Percentiles rank a stretch among this genome's conserved stretches.
Evolutionary conservation across 2,797 vertebrate species (phyloP).

Genomic region (Decapterus maruadsi): DNA sequence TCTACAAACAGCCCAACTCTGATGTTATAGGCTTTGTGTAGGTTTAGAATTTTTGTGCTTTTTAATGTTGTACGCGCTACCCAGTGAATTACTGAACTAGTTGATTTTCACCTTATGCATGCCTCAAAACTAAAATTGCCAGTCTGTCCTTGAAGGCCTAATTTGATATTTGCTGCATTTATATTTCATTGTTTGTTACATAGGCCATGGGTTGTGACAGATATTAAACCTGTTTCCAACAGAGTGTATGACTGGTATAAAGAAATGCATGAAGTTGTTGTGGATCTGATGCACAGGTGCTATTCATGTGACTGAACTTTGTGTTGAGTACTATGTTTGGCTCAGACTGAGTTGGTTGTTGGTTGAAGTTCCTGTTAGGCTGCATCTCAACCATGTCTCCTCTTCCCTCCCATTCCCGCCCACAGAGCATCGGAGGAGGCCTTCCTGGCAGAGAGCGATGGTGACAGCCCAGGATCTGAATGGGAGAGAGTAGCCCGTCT

Average conservation of each 20-base stretch:
- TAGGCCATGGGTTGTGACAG: neutral
- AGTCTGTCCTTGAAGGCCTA: conserved; percentile 8
- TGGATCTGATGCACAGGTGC: conserved; percentile 27
- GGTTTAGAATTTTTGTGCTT: conserved; percentile 84
- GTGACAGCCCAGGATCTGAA: conserved; percentile 91
- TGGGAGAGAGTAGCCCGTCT: conserved; percentile 98
- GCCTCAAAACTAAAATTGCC: conserved; percentile 32
- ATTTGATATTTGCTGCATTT: conserved; percentile 11
- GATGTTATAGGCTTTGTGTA: conserved; percentile 99
- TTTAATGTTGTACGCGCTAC: conserved; percentile 48
- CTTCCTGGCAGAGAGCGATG: conserved; percentile 92
- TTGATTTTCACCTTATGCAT: conserved; percentile 62
- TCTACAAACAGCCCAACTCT: conserved; percentile 99
- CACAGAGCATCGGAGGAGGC: conserved; percentile 95
- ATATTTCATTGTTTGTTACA: conserved; percentile 7
- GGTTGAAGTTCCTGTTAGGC: neutral
- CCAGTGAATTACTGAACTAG: neutral
- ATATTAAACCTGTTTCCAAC: neutral
- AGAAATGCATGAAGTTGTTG: conserved; percentile 57
- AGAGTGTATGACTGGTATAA: conserved; percentile 16
- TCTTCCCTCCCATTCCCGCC: conserved; percentile 19
- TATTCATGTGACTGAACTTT: conserved; percentile 25
- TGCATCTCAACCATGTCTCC: neutral
- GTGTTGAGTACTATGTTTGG: conserved; percentile 35
- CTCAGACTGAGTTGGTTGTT: conserved; percentile 22